Evolutionary conservation across 2,888 invertebrate genomes (phyloP), one percentile per base, ranked within the genome.

Genomic region (Drosophila tripunctata): DNA sequence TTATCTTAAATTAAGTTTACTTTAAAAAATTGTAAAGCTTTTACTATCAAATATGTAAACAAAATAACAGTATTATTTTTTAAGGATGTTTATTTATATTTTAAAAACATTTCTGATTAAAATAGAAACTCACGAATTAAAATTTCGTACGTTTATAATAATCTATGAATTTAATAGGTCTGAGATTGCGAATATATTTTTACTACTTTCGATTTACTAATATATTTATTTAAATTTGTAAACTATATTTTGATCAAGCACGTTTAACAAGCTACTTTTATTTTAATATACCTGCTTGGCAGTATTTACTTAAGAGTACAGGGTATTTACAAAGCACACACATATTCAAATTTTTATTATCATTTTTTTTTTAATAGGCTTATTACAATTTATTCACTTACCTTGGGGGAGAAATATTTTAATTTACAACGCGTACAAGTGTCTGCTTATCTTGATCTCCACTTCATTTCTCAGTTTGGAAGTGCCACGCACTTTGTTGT

Each of bases 301-400:
- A 2, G 36, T 1, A 3, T 12, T 27, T 27, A n/a, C 2, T 24
- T 24, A 5, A 14, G 36, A 7, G 10, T 19, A 30, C 15, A 43
- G 51, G 51, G 50, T 58, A 41, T 36, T 43, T 21, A 10, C 12
- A 24, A 27, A 36, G 35, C 8, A 54, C 55, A 41, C 47, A 45
- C 51, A 30, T 63, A 33, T 55, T 40, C 17, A 12, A 17, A 21
- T 33, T 54, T 33, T 50, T 51, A 66, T 48, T 70, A 78, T 75
- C 22, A 21, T 33, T 54, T 33, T 50, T 51, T 67, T 48, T 70
- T 80, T 75, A 72, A 80, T 79, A 58, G 56, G 76, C 72, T 68
- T 82, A 63, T 70, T 68, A 72, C 60, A 48, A 74, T 71, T 72
- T 69, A 81, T 74, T 67, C 47, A 61, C 43, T 81, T 84, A 84